phyloP scores from a whole-genome alignment of 2,888 invertebrate species.

The Cryptophagus acutangulus region DNA sequence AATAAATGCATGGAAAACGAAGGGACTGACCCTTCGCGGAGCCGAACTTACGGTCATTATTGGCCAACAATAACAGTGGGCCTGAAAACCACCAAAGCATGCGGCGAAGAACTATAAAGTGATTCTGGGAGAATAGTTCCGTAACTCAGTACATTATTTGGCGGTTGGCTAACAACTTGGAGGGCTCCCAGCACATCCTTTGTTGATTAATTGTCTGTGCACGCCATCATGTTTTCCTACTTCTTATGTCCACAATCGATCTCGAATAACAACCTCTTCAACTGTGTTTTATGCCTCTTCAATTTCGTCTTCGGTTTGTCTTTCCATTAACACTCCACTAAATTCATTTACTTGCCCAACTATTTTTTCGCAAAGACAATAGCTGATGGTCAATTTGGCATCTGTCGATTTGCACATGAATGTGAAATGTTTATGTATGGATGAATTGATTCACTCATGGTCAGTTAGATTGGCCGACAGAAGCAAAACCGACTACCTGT shows the following conservation, averaged over 20 bases:
- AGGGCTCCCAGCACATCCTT: conserved; percentile 27
- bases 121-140: conserved; percentile 38
- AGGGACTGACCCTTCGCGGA: no score
- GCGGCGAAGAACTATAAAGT: conserved; percentile 39
- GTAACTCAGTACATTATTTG: conserved; percentile 38
- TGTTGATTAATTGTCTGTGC: conserved; percentile 38
- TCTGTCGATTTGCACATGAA: no score
- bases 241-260: conserved; percentile 22
- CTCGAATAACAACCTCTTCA: conserved; percentile 19
- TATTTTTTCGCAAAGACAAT: no score
- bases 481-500: no score
- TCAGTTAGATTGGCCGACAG: no score
- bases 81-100: conserved; percentile 33
- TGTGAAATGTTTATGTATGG: no score
- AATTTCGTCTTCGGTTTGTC: conserved; percentile 14
- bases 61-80: conserved; percentile 35
- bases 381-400: no score
- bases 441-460: no score
- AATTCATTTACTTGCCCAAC: no score
- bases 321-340: conserved; percentile 15
- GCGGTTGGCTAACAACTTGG: conserved; percentile 32
- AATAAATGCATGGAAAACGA: no score
- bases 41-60: conserved; percentile 35
- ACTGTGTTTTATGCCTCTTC: conserved; percentile 16
- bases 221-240: conserved; percentile 23